Conservation (phyloP, 2,113 vertebrate genomes). For the Hyaena hyaena region DNA sequence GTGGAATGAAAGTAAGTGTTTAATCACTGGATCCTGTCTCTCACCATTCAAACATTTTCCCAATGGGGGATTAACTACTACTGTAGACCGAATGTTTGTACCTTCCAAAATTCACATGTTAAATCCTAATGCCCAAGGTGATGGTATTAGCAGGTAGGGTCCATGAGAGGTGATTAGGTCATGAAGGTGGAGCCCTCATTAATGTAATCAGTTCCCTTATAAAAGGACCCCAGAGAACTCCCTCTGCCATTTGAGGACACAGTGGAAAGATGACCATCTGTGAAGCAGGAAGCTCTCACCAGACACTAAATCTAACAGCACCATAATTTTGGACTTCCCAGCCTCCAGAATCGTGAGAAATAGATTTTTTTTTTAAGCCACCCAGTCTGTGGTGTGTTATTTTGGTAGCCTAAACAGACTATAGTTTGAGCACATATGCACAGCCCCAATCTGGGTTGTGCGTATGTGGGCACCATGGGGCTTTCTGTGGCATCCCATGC, state of each 20-base stretch:
- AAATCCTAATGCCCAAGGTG: background rate
- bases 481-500: background rate
- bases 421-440: no score
- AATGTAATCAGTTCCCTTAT: background rate
- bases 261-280: background rate
- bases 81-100: background rate
- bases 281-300: background rate
- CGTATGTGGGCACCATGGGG: fast-evolving
- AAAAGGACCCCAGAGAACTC: background rate
- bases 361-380: background rate
- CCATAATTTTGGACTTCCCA: background rate
- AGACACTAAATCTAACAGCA: background rate
- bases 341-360: background rate
- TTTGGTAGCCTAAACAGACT: background rate
- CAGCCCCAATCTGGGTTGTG: no score
- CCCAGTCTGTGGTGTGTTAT: background rate
- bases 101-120: background rate
- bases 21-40: background rate
- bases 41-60: no score
- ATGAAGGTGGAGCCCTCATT: background rate
- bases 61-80: no score
- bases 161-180: background rate
- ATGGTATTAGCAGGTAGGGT: background rate
- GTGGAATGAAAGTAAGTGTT: background rate
- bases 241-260: background rate